Base-by-base conservation (phyloP, 2,888 invertebrate species). In the Nephrotoma flavescens region DNA sequence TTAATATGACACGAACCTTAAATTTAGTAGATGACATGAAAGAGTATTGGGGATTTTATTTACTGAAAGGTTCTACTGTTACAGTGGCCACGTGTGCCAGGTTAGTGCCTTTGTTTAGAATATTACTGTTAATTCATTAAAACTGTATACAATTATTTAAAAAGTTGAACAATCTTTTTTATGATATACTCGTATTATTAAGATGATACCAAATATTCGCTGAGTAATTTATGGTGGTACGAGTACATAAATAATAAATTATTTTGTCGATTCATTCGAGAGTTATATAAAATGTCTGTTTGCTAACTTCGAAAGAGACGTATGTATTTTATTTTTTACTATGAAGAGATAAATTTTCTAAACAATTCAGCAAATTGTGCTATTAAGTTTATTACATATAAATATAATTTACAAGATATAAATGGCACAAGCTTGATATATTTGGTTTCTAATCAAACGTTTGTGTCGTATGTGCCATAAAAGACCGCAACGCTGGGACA, bases 41-140 rank as follows among this genome's bases (percentile, higher is more conserved):
- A 90, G 96, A 96, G 90, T 96, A 96, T 90, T 96, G 96, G 96
- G 96, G 96, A 1, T 96, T 96, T 91, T 96, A 96, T 89, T 91
- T 96, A 83, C 92, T 96, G 31, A 93, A 94, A 88, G 96, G 96
- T 0, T 95, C 96, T 2, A 93, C 93, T 0, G 95, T 96, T 6
- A 95, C 95, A 0, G 94, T 96, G 0, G 95, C 95, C 0, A 94
- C 95, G 86, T 96, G 96, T 90, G 95, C 95, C 52, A 94, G 95
- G 96, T 96, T 91, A 88, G 42, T 84, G 9, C 41, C n/a, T 47
- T 86, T 86, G 5, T 85, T 85, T 44, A 83, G 41, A 41, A 83
- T 41, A 41, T 7, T 42, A 31, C 31, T 31, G 19, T 15, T 71
- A 9, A 31, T 31, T 31, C 31, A 19, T 71, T 71, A 4, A 52